Conservation (phyloP, 2,797 vertebrate species). For the Crenuchus spilurus region DNA sequence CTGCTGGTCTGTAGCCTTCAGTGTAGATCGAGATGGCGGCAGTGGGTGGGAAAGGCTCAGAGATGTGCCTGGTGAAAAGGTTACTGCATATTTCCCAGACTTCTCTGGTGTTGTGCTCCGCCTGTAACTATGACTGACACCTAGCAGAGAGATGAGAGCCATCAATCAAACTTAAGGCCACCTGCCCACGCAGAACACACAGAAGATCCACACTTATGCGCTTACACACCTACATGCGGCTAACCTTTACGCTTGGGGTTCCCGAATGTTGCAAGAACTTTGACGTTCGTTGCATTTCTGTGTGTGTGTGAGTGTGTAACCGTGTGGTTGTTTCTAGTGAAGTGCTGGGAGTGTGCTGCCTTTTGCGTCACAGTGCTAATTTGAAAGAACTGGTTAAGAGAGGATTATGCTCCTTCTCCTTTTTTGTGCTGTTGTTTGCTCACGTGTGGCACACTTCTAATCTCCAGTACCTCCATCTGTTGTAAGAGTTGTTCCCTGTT, state of each 20-base stretch:
- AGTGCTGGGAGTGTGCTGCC: not conserved
- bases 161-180: constrained; percentile 23
- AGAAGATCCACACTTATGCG: constrained; percentile 8
- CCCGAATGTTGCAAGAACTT: constrained; percentile 26
- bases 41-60: not conserved
- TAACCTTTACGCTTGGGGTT: constrained; percentile 47
- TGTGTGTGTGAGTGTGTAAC: not conserved
- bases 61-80: constrained; percentile 19
- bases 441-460: not conserved
- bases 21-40: not conserved
- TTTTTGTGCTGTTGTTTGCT: not conserved
- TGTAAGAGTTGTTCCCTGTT: not conserved
- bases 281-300: not conserved
- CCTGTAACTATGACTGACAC: constrained; percentile 38
- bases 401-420: not conserved
- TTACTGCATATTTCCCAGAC: constrained; percentile 30
- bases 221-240: constrained; percentile 24
- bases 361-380: not conserved
- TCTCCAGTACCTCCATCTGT: not conserved
- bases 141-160: constrained; percentile 22
- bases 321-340: constrained; percentile 10
- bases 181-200: constrained; percentile 25
- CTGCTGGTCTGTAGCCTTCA: not conserved
- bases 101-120: constrained; percentile 17
- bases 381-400: not conserved